These are phyloP conservation scores for Pelmatolapia mariae DNA, from an alignment of 2,113 vertebrate genomes.

Conservation along the genomic window DNA sequence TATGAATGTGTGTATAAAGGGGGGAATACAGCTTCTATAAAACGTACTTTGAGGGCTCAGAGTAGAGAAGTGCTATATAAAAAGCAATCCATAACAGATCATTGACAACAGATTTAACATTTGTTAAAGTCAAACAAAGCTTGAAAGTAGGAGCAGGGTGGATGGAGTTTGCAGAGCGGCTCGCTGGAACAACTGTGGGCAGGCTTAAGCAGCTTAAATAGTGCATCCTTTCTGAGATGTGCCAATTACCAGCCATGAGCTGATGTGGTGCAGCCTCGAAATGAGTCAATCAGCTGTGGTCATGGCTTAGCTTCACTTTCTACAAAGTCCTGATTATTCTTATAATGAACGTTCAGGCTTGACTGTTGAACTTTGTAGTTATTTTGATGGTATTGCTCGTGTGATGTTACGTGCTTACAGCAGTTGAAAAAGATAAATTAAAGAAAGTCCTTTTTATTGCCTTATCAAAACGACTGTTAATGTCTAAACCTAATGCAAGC, in stretches of 20 bases:
- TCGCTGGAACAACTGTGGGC: not conserved
- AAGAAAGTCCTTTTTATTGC: not conserved
- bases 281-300: not conserved
- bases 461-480: not conserved
- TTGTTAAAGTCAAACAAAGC: not conserved
- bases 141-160: not conserved
- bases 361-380: not conserved
- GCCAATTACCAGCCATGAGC: not conserved
- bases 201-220: not conserved
- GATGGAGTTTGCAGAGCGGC: not conserved
- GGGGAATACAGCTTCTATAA: not conserved
- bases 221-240: not conserved
- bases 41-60: not conserved
- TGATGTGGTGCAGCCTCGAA: not conserved
- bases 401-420: not conserved
- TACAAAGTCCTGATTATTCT: not conserved
- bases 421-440: not conserved
- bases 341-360: not conserved
- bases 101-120: not conserved
- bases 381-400: not conserved
- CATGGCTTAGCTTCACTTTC: not conserved
- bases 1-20: not conserved
- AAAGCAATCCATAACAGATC: not conserved
- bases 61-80: not conserved
- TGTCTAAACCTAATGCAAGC: not conserved